Base-by-base conservation (phyloP, 2,113 vertebrate genomes). In the Henicopernis longicauda region DNA sequence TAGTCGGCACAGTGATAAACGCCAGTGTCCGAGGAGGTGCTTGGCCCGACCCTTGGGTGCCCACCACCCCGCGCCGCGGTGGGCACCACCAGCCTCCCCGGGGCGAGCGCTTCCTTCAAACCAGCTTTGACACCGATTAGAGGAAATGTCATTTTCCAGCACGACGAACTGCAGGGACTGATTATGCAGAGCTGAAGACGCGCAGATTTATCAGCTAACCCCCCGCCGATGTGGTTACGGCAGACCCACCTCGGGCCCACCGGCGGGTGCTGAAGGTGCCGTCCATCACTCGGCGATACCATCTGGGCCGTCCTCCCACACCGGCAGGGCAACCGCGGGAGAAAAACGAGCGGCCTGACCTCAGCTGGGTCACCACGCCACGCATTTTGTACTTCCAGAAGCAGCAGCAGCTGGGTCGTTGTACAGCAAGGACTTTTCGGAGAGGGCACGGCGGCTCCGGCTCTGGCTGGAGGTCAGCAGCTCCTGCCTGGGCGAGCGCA, bases 1-100 rank as follows among this genome's bases (percentile, higher is more conserved):
- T 18, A 5, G 11, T 2, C 27, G 50, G 10, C 23, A 7, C 22
- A 4, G 29, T 8, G 20, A 31, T 9, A 9, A 57, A 5, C 0
- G 1, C 20, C 42, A 2, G 0, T 17, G 47, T 7, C 22, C 3
- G 2, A 45, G 49, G 63, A 50, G 22, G 13, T 13, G 27, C 20
- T 34, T 29, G n/a, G 19, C 29, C 31, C 0, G 2, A 9, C 47
- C 77, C 62, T 42, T 1, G 16, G 1, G 1, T 54, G 38, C 8
- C 22, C 87, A 61, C 32, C 45, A 8, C 17, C 58, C 55, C 18
- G 19, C 2, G 2, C 50, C 3, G 0, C 1, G 5, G 14, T 9
- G 66, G 36, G 11, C 23, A 31, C 10, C 0, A 29, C 23, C 55
- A 40, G 22, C 88, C 29, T 6, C 25, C 38, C 38, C 15, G 31